phyloP scores from a whole-genome alignment of 2,888 invertebrate species.

The Apamea monoglypha region DNA sequence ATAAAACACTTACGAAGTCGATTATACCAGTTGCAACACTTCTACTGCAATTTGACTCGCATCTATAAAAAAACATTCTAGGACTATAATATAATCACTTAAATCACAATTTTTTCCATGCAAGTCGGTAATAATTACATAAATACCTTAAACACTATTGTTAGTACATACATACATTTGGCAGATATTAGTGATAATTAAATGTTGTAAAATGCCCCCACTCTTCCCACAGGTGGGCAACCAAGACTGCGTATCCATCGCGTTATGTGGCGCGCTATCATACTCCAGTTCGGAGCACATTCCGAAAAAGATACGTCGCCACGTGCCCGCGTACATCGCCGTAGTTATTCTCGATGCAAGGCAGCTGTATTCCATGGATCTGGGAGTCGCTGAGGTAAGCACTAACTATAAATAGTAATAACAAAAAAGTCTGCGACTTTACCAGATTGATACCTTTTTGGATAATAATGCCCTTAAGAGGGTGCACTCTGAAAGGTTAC shows the following conservation, averaged over 20 bases:
- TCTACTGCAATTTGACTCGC: background rate
- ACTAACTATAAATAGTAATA: background rate
- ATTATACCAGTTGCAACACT: too few species aligned
- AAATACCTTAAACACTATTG: too few species aligned
- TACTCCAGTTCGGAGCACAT: constrained; percentile 78
- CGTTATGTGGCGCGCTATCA: constrained; percentile 72
- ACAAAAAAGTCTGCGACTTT: background rate
- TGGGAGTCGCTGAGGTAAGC: constrained; percentile 83
- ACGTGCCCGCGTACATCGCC: constrained; percentile 44
- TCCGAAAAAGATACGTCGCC: constrained; percentile 62
- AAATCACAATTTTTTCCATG: too few species aligned
- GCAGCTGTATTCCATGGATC: constrained; percentile 73
- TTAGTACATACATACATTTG: too few species aligned
- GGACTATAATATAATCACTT: too few species aligned
- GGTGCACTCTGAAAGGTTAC: background rate
- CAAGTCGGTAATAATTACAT: too few species aligned
- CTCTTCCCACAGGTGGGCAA: constrained; percentile 79
- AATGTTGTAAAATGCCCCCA: background rate
- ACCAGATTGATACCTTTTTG: background rate
- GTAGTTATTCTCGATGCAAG: constrained; percentile 78
- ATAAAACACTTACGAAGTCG: too few species aligned
- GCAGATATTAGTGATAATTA: too few species aligned
- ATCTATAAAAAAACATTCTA: background rate
- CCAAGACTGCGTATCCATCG: constrained; percentile 76
- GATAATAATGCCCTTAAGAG: background rate